Base-by-base conservation (phyloP, 1,140 invertebrate genomes). In the Pseudomyrmex cubaensis region DNA sequence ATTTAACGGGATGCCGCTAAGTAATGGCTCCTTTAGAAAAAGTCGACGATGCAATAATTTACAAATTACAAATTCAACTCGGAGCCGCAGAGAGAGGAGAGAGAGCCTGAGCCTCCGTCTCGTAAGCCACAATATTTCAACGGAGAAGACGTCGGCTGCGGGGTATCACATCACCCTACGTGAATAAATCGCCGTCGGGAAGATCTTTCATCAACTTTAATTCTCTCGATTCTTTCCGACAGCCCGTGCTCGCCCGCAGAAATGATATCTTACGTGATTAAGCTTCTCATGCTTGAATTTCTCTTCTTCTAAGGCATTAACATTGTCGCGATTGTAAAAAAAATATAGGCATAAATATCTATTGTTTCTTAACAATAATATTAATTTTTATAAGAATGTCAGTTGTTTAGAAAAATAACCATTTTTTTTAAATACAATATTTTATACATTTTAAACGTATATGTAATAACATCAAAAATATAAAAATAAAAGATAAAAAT, bases 121-220 rank as follows among this genome's bases (percentile, higher is more conserved):
- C 87, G 76, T 88, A 88, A 89, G 84, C 78, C 83, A 89, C 86
- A 77, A 89, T 89, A 89, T 89, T 89, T 89, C 87, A 89, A 59
- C 76, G 20, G 67, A 35, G 82, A 72, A 63, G 78, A 85, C 74
- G 77, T 75, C 73, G 86, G 83, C 75, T 72, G 48, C 62, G 35
- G 62, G 86, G 78, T 89, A 89, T 89, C 87, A 62, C 86, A 83
- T 85, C 87, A 85, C 73, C 83, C 75, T 75, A 56, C 73, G 78
- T 80, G 87, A 88, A 88, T 89, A 89, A 89, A 89, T 89, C 87
- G 87, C 87, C 84, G 86, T 83, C 86, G 85, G 86, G 73, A 56
- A 82, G 87, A 89, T 89, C 87, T 89, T 89, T 89, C 86, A 89
- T 89, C 87, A 89, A 89, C 77, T 89, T 89, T 89, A 89, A 88